Percentiles rank a stretch among this genome's conserved stretches.
phyloP scores from a whole-genome alignment of 2,113 vertebrate genomes.

The Gallinago media region DNA sequence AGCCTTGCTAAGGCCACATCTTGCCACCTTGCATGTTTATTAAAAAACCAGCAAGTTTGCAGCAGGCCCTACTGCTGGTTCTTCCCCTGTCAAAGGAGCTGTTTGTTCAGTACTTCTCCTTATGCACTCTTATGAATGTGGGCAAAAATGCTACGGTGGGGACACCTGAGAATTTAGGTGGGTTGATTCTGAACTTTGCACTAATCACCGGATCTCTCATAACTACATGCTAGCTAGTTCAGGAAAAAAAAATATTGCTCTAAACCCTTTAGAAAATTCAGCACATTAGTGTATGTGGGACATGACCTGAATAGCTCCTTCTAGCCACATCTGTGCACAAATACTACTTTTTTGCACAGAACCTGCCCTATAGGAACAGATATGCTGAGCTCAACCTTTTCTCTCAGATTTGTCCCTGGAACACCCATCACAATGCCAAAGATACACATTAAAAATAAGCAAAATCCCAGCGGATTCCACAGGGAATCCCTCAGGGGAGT shows the following conservation, averaged over 20 bases:
- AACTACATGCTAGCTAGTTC: neutral
- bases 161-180: neutral
- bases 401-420: neutral
- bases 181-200: neutral
- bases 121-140: rapidly evolving
- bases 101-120: neutral
- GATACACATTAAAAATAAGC: neutral
- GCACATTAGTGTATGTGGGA: neutral
- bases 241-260: neutral
- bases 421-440: neutral
- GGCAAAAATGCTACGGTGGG: neutral
- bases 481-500: too few relatives aligned
- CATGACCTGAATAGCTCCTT: neutral
- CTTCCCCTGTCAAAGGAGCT: neutral
- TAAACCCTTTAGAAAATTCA: neutral
- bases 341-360: neutral
- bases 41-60: neutral
- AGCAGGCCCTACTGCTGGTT: neutral
- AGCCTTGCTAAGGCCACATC: neutral
- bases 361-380: neutral
- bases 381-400: neutral
- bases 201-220: neutral
- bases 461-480: neutral
- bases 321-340: rapidly evolving
- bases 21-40: neutral